These are phyloP conservation scores for Steatocranus sp. DNA, from an alignment of 2,797 vertebrate species.

Conservation along the genomic window DNA sequence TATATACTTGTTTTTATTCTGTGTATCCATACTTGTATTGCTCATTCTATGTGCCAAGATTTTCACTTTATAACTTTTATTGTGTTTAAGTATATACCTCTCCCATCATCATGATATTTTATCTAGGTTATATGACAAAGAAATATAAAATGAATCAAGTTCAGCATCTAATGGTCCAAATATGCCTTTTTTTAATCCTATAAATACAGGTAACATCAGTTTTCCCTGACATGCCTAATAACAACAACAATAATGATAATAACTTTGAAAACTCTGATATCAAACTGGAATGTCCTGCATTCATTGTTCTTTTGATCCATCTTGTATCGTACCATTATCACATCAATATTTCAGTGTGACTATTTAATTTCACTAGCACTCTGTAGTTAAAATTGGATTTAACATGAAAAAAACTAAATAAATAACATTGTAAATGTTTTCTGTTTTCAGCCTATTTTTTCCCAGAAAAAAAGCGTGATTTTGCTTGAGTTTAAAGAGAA, in stretches of 20 bases:
- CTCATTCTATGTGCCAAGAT: conserved; percentile 26
- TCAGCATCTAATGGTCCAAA: not conserved
- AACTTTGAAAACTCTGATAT: not conserved
- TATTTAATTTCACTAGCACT: conserved; percentile 49
- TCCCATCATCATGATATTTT: not conserved
- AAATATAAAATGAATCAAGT: not conserved
- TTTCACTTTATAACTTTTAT: conserved; percentile 19
- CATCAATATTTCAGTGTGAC: conserved; percentile 42
- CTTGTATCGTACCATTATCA: conserved; percentile 9
- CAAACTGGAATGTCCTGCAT: not conserved
- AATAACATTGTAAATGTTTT: conserved; percentile 10
- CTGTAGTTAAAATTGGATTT: conserved; percentile 50
- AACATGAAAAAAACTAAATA: conserved; percentile 37
- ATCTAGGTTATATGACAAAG: not conserved
- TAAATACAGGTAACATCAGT: not conserved
- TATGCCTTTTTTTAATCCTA: not conserved
- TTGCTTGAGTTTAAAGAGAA: not conserved
- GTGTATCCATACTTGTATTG: conserved; percentile 17
- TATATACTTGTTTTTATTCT: conserved; percentile 39
- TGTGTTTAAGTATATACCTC: conserved; percentile 6
- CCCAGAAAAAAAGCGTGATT: not conserved
- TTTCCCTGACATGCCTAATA: not conserved
- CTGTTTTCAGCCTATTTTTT: conserved; percentile 4
- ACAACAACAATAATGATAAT: not conserved
- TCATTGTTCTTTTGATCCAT: conserved; percentile 8